Evolutionary conservation across 2,888 invertebrate genomes (phyloP).

Genomic region (Lymantria dispar): DNA sequence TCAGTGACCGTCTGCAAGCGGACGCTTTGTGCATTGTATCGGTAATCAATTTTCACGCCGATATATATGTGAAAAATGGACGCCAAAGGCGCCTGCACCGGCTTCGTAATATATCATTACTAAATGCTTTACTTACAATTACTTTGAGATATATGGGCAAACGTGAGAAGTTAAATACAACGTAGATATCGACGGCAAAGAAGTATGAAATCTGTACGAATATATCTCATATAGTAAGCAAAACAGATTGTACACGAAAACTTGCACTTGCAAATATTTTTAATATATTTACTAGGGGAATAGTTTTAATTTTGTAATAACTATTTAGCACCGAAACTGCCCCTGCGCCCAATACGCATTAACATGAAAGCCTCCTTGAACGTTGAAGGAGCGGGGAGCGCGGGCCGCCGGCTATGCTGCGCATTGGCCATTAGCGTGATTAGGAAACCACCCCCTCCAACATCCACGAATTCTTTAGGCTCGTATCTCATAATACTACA

Average conservation of each 20-base stretch:
- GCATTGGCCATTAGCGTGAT: conserved; percentile 83
- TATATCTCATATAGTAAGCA: conserved; percentile 1
- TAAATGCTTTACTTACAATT: conserved; percentile 58
- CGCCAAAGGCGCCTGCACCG: conserved; percentile 41
- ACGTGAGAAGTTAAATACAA: conserved; percentile 42
- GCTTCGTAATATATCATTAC: conserved; percentile 54
- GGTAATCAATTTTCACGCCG: conserved; percentile 57
- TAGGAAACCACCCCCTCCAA: conserved; percentile 63
- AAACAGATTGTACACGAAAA: background rate
- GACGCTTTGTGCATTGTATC: conserved; percentile 30
- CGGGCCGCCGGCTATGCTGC: conserved; percentile 50
- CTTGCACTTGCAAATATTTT: background rate
- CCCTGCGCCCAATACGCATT: conserved; percentile 70
- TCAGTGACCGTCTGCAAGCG: too few relatives aligned
- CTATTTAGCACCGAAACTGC: conserved; percentile 64
- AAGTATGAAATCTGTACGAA: background rate
- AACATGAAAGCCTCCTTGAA: conserved; percentile 70
- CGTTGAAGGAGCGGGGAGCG: conserved; percentile 19
- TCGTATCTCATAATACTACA: conserved; percentile 80
- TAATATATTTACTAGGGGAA: background rate
- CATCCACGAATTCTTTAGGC: conserved; percentile 77
- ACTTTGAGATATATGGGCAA: conserved; percentile 48
- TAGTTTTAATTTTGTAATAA: conserved; percentile 53
- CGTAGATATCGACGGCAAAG: conserved; percentile 9
- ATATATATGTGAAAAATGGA: conserved; percentile 59